Base-by-base conservation (phyloP, 2,888 invertebrate genomes). In the Epirrhoe alternata region DNA sequence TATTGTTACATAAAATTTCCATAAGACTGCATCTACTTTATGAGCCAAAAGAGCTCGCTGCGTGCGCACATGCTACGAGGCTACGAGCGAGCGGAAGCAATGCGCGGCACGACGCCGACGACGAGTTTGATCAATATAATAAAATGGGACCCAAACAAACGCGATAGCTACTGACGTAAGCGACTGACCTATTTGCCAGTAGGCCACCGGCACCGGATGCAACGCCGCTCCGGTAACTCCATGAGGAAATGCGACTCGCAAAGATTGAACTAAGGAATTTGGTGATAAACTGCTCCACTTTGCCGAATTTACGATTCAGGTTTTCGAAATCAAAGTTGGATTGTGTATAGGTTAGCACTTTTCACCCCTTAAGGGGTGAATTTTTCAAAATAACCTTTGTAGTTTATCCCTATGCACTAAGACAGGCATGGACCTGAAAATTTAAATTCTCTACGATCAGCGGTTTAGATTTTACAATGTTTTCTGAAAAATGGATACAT, bases 61-160 rank as follows among this genome's bases (percentile, higher is more conserved):
- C 88, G 89, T 86, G 88, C 91, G 90, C 90, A 89, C 77, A 78
- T 71, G 42, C 24, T 72, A 68, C 58, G 54, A 52, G 78, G 42
- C 24, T 72, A 68, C 58, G 54, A 52, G 78, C 24, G 24, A 3
- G 24, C 24, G 24, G 24, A 24, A 75, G 73, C 70, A 69, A 42
- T 33, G 14, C 51, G 38, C 64, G 66, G 61, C 68, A 56, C 68
- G 73, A n/a, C n/a, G n/a, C n/a, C n/a, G n/a, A n/a, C n/a, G n/a
- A 59, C 64, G 53, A 68, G 78, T 74, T 77, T 81, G 87, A 90
- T 92, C 92, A 87, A 92, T n/a, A n/a, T n/a, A n/a, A n/a, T 92
- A 92, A 82, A 24, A 74, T 71, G 83, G 79, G 88, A 92, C 92
- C 92, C 92, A 92, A 92, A 92, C 92, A 92, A 90, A 88, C 86